Evolutionary conservation across 1,140 invertebrate genomes (phyloP), one percentile per base, ranked within the genome.

Genomic region (Panulirus ornatus): DNA sequence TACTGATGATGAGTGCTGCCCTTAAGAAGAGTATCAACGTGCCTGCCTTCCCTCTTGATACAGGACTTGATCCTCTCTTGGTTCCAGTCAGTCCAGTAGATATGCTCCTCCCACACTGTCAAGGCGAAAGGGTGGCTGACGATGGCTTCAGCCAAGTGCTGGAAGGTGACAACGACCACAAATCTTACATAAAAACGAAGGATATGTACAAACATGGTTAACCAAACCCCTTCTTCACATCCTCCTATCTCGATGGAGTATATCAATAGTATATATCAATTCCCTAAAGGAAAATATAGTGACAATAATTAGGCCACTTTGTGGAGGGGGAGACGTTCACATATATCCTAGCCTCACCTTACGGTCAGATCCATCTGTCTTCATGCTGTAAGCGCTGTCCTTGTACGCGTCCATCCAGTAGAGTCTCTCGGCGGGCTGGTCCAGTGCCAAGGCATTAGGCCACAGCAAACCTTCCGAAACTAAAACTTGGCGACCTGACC

Each of bases 21-120:
- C 92, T 95, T 95, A 51, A 95, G 94, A 36, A 98, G 91, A 92
- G 95, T 95, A 0, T 95, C 94, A 44, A 96, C 94, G 94, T 97
- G 95, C 22, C 95, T 95, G 27, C 97, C 97, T 5, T 96, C 96
- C 76, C 96, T 96, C 93, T 96, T 97, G 93, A 97, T 96, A 0
- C 96, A 96, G 71, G 97, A 94, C 47, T 97, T 94, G 34, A 97
- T 96, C 3, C 95, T 96, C 92, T 96, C 95, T 40, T 96, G 94
- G 11, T 96, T 95, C 97, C 97, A 97, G 94, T 98, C 97, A 0
- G 96, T 97, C 97, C 97, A 98, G 94, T 96, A 97, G 40, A 98
- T 94, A 90, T 95, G 95, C 92, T 97, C 96, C 1, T 96, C 96
- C 93, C 96, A 96, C 2, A 97, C 95, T 1, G 96, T 96, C 93